Base-by-base conservation (phyloP, 2,113 vertebrate species). In the Embiotoca jacksoni region DNA sequence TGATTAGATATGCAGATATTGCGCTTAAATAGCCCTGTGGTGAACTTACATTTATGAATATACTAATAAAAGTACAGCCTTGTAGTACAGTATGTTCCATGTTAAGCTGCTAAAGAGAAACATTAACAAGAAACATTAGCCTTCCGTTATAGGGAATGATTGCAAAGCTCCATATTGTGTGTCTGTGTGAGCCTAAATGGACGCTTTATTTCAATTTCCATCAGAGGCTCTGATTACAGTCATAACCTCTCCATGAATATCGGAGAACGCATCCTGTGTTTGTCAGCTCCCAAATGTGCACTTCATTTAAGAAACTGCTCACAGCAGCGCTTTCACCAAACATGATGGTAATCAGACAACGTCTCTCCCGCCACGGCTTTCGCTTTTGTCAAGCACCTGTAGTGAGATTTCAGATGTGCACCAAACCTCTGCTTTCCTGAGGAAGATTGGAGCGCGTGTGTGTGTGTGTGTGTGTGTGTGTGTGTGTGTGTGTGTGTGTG, bases 181-280 rank as follows among this genome's bases (percentile, higher is more conserved):
- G 62, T 60, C 39, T 47, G 58, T 64, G 58, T 16, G 52, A 66
- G 64, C 69, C 31, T 72, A 57, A 90, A 78, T 73, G 73, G 66
- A n/a, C 15, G 16, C 72, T 82, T 86, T 75, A 68, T 90, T 90
- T 85, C 62, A 82, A 75, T 85, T 72, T 85, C 75, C 68, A 85
- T 81, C 82, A 80, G 55, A 72, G 65, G 67, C 76, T 87, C 32
- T 88, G 73, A 88, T 85, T 85, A 77, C 81, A 81, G 60, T 63
- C 55, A 83, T 79, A 86, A 85, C 69, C 90, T 77, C 82, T 79
- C 76, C 35, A 72, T 4, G 44, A 81, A 77, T 75, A 64, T 71
- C 71, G 67, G 61, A 71, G 66, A 66, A 58, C 1, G 39, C 57
- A 63, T 65, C 41, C 63, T 78, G 65, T 72, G 57, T 79, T 78